A percentile compares a stretch with the other conserved stretches of the same genome.
These are phyloP conservation scores for Liparis tanakae DNA, from an alignment of 2,797 vertebrate genomes.

Conservation along the genomic window DNA sequence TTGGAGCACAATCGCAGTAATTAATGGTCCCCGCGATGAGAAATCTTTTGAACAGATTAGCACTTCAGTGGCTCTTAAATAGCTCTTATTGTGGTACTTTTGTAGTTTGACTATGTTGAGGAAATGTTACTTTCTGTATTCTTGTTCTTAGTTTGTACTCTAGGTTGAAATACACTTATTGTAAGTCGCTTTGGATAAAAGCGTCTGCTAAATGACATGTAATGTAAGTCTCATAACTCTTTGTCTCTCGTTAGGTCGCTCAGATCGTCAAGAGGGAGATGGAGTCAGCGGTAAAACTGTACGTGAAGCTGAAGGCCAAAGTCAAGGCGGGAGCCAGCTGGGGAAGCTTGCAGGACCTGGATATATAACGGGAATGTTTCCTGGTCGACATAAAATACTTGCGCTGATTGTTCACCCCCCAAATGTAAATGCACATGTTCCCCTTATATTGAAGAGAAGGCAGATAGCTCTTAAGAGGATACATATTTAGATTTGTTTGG, in stretches of 20 bases:
- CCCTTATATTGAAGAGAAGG: background rate
- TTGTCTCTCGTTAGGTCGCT: slow-evolving; percentile 85
- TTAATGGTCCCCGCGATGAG: background rate
- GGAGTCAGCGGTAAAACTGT: slow-evolving; percentile 91
- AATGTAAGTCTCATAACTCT: background rate
- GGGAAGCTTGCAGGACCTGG: slow-evolving; percentile 91
- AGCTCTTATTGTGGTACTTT: too few species aligned
- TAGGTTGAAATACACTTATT: too few species aligned
- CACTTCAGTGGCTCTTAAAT: too few species aligned
- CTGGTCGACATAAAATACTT: background rate
- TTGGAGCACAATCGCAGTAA: background rate
- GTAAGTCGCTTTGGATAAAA: too few species aligned
- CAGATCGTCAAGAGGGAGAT: slow-evolving; percentile 96
- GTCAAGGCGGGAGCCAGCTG: slow-evolving; percentile 93
- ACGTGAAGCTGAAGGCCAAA: slow-evolving; percentile 91
- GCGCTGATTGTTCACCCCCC: background rate
- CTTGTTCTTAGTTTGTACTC: too few species aligned
- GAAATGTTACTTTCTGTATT: too few species aligned
- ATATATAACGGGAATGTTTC: slow-evolving; percentile 75
- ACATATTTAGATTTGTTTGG: background rate
- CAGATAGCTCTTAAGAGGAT: too few species aligned
- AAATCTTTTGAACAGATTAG: background rate
- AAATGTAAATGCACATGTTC: background rate
- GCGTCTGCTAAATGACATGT: too few species aligned
- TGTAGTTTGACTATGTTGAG: too few species aligned